Evolutionary conservation across 2,113 vertebrate genomes (phyloP).

Genomic region (Otolemur garnettii): DNA sequence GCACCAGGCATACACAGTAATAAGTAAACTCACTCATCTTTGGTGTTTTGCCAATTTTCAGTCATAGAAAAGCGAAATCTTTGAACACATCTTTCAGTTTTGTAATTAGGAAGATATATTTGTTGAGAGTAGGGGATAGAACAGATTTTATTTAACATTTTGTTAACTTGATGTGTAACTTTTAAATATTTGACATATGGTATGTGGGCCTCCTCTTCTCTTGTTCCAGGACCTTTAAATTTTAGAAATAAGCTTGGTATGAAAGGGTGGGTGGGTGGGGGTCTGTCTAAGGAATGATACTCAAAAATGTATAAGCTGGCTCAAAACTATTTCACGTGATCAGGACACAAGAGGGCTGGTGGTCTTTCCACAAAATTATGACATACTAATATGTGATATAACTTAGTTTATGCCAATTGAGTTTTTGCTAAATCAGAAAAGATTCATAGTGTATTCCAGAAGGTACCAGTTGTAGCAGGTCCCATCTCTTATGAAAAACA

Average conservation of each 20-base stretch:
- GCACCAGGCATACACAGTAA: neutral
- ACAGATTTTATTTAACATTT: slow-evolving; percentile 62
- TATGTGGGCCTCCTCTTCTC: slow-evolving; percentile 35
- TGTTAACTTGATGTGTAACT: slow-evolving; percentile 43
- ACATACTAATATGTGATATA: neutral
- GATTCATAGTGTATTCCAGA: neutral
- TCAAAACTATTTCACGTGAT: neutral
- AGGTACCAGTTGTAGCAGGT: neutral
- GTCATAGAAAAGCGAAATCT: slow-evolving; percentile 47
- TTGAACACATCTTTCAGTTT: slow-evolving; percentile 55
- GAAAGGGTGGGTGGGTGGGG: neutral
- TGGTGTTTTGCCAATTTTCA: slow-evolving; percentile 46
- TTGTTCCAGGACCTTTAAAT: neutral
- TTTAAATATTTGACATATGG: slow-evolving; percentile 54
- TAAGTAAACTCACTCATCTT: slow-evolving; percentile 27
- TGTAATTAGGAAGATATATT: slow-evolving; percentile 54
- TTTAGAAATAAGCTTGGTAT: neutral
- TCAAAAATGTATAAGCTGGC: neutral
- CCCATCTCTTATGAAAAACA: neutral
- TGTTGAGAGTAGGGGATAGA: slow-evolving; percentile 56
- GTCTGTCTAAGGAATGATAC: neutral
- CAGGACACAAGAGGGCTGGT: neutral
- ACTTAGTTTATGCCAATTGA: neutral
- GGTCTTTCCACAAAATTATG: neutral
- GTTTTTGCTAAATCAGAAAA: neutral